phyloP scores from a whole-genome alignment of 2,888 invertebrate genomes.

The Tuta absoluta region DNA sequence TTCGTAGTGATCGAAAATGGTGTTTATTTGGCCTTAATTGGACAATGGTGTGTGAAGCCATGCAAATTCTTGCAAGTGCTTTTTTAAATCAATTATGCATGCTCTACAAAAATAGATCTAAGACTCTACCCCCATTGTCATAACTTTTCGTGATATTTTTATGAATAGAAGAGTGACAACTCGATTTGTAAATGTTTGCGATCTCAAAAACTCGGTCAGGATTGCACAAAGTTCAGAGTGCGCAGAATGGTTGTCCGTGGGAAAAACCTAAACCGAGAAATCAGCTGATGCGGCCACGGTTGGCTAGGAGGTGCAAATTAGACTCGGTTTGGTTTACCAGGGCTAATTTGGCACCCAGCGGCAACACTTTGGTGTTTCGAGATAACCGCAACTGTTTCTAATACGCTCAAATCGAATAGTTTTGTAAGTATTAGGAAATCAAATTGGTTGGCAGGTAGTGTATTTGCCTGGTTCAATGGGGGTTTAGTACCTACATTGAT shows the following conservation, averaged over 20 bases:
- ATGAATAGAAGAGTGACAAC: constrained; percentile 18
- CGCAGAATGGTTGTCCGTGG: constrained; percentile 11
- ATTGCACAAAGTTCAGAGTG: constrained; percentile 8
- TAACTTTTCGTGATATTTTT: constrained; percentile 18
- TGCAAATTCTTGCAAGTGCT: not conserved
- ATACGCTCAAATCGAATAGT: constrained; percentile 51
- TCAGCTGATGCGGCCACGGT: not conserved
- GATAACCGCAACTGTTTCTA: constrained; percentile 48
- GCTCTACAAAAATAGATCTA: constrained; percentile 8
- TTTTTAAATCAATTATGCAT: constrained; percentile 1
- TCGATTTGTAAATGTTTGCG: constrained; percentile 17
- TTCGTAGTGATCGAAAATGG: constrained; percentile 5
- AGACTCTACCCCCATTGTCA: not conserved
- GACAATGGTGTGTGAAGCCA: constrained; percentile 23
- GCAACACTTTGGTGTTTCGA: constrained; percentile 36
- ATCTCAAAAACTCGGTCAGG: constrained; percentile 9
- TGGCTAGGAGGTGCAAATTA: constrained; percentile 24
- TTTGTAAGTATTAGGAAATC: constrained; percentile 41
- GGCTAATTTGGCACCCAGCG: constrained; percentile 40
- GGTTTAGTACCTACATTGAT: too few relatives aligned
- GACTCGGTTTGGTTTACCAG: constrained; percentile 24
- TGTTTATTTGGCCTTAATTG: constrained; percentile 22
- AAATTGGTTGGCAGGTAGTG: too few relatives aligned
- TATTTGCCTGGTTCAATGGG: too few relatives aligned
- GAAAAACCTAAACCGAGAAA: constrained; percentile 22